These are phyloP conservation scores for Polietes domitor DNA, from an alignment of 2,888 invertebrate genomes.

Conservation along the genomic window DNA sequence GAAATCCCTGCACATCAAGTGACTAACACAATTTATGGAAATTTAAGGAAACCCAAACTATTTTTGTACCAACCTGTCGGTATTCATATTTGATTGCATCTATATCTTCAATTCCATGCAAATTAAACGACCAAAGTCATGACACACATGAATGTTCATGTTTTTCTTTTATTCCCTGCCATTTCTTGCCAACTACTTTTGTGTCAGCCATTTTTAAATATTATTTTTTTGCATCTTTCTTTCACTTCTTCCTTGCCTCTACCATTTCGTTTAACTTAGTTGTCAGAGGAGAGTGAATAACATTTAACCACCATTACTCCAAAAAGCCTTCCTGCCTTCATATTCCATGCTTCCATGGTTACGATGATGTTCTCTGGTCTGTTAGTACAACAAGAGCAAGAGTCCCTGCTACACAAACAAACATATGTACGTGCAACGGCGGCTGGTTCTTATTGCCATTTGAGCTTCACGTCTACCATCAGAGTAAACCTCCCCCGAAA, in stretches of 20 bases:
- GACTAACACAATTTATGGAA: no score
- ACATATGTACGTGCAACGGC: neutral
- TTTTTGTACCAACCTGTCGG: no score
- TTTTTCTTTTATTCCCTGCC: neutral
- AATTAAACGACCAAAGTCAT: neutral
- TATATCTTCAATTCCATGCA: neutral
- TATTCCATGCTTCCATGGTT: constrained; percentile 25
- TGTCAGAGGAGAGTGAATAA: neutral
- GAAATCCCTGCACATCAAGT: no score
- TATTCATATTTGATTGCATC: no score
- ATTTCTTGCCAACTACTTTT: constrained; percentile 3
- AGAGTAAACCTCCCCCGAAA: constrained; percentile 3
- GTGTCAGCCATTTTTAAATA: constrained; percentile 22
- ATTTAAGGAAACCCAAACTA: no score
- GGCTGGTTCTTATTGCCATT: constrained; percentile 13
- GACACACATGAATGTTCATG: neutral
- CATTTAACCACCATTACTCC: constrained; percentile 31
- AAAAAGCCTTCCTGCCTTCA: neutral
- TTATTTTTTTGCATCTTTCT: neutral
- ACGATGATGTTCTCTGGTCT: constrained; percentile 20
- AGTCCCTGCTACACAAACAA: neutral
- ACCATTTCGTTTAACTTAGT: no score
- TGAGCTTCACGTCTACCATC: constrained; percentile 5
- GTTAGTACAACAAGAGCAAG: neutral
- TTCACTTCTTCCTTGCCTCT: neutral